Evolutionary conservation across 2,113 vertebrate genomes (phyloP).

Genomic region (Psittacula cyanocephala): DNA sequence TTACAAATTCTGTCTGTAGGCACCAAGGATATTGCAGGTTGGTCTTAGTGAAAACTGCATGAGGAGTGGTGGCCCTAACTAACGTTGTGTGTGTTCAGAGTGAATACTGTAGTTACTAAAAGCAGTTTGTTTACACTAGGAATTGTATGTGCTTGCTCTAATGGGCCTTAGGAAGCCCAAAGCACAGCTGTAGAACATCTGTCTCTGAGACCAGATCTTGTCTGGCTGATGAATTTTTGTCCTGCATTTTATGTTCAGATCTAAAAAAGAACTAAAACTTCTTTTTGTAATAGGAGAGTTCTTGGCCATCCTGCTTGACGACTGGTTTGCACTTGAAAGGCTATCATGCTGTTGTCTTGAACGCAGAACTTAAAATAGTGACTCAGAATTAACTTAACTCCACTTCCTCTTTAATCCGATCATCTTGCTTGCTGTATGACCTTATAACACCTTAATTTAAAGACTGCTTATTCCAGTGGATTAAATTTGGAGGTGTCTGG

Average conservation of each 20-base stretch:
- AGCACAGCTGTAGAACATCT: conserved; percentile 57
- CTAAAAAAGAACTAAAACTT: background rate
- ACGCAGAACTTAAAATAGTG: conserved; percentile 55
- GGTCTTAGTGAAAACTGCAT: background rate
- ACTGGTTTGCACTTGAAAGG: background rate
- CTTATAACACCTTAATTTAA: conserved; percentile 64
- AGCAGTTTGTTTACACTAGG: conserved; percentile 67
- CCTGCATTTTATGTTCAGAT: conserved; percentile 14
- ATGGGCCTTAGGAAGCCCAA: conserved; percentile 56
- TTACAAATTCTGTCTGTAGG: background rate
- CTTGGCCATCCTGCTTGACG: background rate
- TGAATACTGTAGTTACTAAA: conserved; percentile 49
- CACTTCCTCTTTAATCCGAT: conserved; percentile 60
- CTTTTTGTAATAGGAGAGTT: background rate
- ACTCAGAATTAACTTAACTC: conserved; percentile 58
- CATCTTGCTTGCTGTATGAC: conserved; percentile 61
- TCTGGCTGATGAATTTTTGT: conserved; percentile 29
- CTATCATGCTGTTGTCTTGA: conserved; percentile 33
- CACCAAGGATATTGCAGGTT: background rate
- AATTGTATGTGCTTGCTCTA: conserved; percentile 59
- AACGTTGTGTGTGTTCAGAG: conserved; percentile 27
- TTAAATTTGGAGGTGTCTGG: conserved; percentile 60
- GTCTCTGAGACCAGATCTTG: conserved; percentile 39
- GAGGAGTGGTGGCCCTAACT: conserved; percentile 22
- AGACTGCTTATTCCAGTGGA: conserved; percentile 63